phyloP scores from a whole-genome alignment of 2,888 invertebrate genomes.

The Acanthoscelides obtectus region DNA sequence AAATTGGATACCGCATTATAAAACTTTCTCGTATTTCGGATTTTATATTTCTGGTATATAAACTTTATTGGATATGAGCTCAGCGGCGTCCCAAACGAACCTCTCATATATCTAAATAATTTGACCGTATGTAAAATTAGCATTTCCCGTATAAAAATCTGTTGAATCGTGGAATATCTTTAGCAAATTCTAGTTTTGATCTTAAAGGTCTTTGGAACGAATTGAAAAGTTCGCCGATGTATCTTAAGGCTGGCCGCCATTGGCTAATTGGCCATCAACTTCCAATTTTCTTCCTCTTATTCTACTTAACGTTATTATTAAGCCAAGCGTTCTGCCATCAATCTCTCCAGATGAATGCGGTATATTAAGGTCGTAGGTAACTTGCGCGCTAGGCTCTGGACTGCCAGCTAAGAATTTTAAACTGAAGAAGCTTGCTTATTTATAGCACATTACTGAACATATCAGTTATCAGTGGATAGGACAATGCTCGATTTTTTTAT shows the following conservation, averaged over 20 bases:
- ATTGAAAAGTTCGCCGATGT: neutral
- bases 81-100: neutral
- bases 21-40: neutral
- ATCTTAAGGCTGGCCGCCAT: neutral
- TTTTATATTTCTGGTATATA: neutral
- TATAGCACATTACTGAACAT: too few species aligned
- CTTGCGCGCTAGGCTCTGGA: neutral
- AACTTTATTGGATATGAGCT: neutral
- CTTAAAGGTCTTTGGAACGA: neutral
- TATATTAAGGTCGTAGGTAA: neutral
- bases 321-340: neutral
- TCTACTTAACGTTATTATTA: neutral
- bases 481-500: too few species aligned
- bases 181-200: neutral
- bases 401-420: neutral
- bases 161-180: too few species aligned
- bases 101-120: too few species aligned
- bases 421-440: too few species aligned
- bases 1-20: neutral
- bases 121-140: too few species aligned
- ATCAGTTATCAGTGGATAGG: too few species aligned
- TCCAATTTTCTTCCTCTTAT: neutral
- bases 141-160: too few species aligned
- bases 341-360: neutral
- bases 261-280: neutral